These are phyloP conservation scores for Chirona hameri DNA, from an alignment of 2,888 invertebrate species.

Conservation along the genomic window DNA sequence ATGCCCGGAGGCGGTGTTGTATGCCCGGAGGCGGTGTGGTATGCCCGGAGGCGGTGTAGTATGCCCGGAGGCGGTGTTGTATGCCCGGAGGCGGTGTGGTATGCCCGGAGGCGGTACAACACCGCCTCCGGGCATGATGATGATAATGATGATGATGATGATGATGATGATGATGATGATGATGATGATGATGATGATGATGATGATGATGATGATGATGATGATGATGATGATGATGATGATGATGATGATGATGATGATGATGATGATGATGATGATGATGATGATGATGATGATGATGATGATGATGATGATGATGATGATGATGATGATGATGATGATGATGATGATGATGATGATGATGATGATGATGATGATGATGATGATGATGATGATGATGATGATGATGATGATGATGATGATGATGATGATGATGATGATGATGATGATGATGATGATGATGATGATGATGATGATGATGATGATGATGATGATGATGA, in stretches of 20 bases:
- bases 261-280: conserved; percentile 30
- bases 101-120: too few species aligned
- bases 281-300: conserved; percentile 30
- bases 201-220: conserved; percentile 29
- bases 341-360: conserved; percentile 10
- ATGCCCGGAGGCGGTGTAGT: too few species aligned
- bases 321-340: conserved; percentile 30
- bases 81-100: too few species aligned
- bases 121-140: too few species aligned
- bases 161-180: conserved; percentile 3
- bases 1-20: too few species aligned
- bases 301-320: conserved; percentile 30
- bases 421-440: conserved; percentile 28
- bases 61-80: too few species aligned
- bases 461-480: conserved; percentile 30
- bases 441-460: conserved; percentile 30
- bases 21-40: too few species aligned
- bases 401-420: conserved; percentile 24
- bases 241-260: conserved; percentile 30
- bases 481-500: conserved; percentile 30
- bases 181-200: conserved; percentile 10
- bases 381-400: conserved; percentile 29
- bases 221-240: conserved; percentile 30
- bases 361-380: conserved; percentile 26
- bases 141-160: background rate